Conservation (phyloP, 2,113 vertebrate genomes). For the Apus apus region DNA sequence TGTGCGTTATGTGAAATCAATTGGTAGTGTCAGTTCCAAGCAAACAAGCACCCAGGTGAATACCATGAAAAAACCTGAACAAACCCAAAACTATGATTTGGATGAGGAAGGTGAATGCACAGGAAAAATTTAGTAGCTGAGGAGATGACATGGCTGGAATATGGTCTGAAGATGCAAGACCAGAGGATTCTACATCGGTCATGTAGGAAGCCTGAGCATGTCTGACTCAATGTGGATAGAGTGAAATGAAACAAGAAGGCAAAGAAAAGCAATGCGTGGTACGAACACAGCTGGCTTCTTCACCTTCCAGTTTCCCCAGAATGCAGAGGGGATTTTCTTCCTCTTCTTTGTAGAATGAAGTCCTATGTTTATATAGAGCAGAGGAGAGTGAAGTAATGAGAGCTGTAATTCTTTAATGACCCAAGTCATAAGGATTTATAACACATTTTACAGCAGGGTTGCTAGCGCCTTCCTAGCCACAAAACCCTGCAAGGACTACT, state of each 20-base stretch:
- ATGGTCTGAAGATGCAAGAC: background rate
- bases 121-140: background rate
- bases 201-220: background rate
- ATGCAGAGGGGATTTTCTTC: background rate
- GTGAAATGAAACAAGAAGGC: background rate
- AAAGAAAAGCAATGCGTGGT: background rate
- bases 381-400: background rate
- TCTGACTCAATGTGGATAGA: background rate
- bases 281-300: background rate
- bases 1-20: constrained; percentile 12
- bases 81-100: background rate
- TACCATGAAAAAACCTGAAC: background rate
- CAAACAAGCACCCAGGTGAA: background rate
- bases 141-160: background rate
- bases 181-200: background rate
- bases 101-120: background rate
- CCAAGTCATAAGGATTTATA: constrained; percentile 14
- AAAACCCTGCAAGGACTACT: background rate
- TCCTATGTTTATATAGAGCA: background rate
- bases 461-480: background rate
- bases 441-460: background rate
- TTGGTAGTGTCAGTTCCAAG: background rate
- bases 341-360: background rate
- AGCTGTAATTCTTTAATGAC: background rate
- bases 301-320: background rate